phyloP scores from a whole-genome alignment of 2,113 vertebrate genomes.

The Tragelaphus imberbis region DNA sequence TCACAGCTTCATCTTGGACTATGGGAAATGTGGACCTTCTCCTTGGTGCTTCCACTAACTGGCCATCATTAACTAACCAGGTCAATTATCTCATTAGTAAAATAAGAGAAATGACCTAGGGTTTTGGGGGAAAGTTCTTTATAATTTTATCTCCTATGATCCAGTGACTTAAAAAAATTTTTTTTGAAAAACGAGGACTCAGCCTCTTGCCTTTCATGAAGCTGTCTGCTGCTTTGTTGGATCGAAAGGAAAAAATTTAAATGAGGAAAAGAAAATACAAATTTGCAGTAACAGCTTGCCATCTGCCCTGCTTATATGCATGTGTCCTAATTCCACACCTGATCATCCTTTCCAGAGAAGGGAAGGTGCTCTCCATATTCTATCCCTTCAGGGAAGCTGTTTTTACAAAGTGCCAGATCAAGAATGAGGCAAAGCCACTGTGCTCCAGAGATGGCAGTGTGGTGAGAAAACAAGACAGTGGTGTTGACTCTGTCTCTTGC shows the following conservation, averaged over 20 bases:
- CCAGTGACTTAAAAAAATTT: background rate
- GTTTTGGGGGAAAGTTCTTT: background rate
- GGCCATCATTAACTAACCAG: background rate
- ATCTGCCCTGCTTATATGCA: background rate
- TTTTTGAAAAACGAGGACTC: background rate
- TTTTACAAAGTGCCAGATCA: background rate
- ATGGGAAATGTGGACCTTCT: background rate
- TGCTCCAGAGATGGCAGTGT: too few relatives aligned
- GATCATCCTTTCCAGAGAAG: background rate
- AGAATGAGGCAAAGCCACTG: background rate
- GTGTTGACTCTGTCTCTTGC: background rate
- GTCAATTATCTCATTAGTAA: background rate
- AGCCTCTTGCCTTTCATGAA: background rate
- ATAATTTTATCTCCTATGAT: background rate
- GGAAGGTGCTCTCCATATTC: background rate
- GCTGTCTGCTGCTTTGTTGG: background rate
- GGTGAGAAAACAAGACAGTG: background rate
- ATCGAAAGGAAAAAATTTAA: background rate
- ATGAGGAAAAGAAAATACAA: background rate
- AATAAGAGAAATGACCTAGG: background rate
- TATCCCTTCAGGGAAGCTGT: background rate
- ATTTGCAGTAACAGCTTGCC: background rate
- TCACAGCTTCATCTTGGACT: background rate
- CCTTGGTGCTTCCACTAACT: background rate
- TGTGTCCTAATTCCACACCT: background rate